phyloP scores from a whole-genome alignment of 2,113 vertebrate genomes.

The Procapra przewalskii region DNA sequence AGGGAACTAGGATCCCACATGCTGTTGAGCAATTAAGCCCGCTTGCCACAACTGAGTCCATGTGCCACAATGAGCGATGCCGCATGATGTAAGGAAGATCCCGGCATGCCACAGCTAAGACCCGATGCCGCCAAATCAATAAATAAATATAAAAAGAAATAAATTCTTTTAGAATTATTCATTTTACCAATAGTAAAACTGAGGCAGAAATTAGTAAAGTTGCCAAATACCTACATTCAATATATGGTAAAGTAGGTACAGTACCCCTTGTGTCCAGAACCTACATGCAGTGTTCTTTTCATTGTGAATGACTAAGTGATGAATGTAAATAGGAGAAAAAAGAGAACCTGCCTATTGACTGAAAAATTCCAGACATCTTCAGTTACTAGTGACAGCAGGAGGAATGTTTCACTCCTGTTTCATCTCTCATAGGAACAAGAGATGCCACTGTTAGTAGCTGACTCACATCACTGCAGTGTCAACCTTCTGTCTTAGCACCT shows the following conservation, averaged over 20 bases:
- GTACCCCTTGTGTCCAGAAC: neutral
- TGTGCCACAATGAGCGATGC: accelerated
- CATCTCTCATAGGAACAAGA: constrained; percentile 10
- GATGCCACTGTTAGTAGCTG: neutral
- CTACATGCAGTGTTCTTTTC: neutral
- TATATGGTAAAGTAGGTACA: neutral
- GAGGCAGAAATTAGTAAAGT: neutral
- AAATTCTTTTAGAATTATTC: neutral
- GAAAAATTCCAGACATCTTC: neutral
- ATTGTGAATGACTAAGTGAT: neutral
- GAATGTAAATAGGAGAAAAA: neutral
- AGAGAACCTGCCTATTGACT: neutral
- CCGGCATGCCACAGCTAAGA: neutral
- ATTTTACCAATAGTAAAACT: neutral
- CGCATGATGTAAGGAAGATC: neutral
- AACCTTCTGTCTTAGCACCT: neutral
- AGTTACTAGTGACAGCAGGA: constrained; percentile 35
- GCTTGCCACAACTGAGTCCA: neutral
- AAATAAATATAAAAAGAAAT: neutral
- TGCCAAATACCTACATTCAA: neutral
- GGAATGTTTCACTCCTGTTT: neutral
- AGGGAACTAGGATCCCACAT: neutral
- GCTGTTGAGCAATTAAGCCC: neutral
- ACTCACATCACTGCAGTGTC: neutral
- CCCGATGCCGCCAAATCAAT: neutral